These are phyloP conservation scores for Poecilus cupreus DNA, from an alignment of 2,888 invertebrate genomes.

Conservation along the genomic window DNA sequence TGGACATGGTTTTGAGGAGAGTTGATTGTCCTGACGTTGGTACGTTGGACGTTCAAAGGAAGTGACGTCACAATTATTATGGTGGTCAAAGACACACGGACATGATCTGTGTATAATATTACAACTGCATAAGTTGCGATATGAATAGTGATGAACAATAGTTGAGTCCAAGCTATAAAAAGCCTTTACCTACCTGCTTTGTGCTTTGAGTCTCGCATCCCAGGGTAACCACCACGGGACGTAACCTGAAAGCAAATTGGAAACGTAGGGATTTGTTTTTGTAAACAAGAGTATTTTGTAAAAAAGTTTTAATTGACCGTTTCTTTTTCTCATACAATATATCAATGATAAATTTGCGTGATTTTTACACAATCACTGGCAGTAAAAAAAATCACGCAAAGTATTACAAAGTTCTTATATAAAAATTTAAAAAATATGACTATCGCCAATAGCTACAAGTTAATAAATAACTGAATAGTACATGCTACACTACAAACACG, in stretches of 20 bases:
- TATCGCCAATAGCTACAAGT: conserved; percentile 20
- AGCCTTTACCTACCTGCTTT: conserved; percentile 1
- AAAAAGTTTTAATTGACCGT: conserved; percentile 49
- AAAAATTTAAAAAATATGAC: conserved; percentile 40
- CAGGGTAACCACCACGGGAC: not conserved
- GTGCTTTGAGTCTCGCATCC: not conserved
- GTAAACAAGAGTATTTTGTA: not conserved
- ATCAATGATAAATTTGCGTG: conserved; percentile 23
- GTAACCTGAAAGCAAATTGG: not conserved
- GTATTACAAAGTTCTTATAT: conserved; percentile 37
- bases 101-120: conserved; percentile 57
- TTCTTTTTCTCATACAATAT: conserved; percentile 45
- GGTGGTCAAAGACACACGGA: conserved; percentile 59
- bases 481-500: conserved; percentile 19
- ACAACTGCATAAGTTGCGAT: conserved; percentile 47
- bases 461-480: conserved; percentile 35
- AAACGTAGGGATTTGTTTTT: not conserved
- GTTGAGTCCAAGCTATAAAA: not conserved
- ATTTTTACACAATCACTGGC: conserved; percentile 27
- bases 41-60: conserved; percentile 43
- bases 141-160: conserved; percentile 52
- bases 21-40: conserved; percentile 51
- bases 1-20: not conserved
- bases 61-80: conserved; percentile 58
- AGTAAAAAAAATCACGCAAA: conserved; percentile 42